Conservation (phyloP, 2,113 vertebrate genomes). For the Indicator maculatus region DNA sequence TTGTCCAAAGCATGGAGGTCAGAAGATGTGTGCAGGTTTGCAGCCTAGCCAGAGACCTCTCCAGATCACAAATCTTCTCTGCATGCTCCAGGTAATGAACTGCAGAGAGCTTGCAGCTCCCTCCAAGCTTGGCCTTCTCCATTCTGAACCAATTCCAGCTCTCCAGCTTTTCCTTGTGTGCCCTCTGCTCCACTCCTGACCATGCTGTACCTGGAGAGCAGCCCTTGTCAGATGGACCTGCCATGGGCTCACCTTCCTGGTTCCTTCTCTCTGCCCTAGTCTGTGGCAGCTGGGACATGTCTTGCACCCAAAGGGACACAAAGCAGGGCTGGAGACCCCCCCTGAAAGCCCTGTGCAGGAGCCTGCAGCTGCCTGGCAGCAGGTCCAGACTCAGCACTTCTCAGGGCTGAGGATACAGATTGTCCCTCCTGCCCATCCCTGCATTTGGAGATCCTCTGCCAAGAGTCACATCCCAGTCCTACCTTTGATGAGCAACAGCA, state of each 20-base stretch:
- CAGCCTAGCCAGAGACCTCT: background rate
- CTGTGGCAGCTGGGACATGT: background rate
- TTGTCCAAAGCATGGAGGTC: background rate
- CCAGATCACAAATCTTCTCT: background rate
- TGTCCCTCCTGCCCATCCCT: background rate
- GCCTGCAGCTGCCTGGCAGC: background rate
- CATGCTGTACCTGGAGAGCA: background rate
- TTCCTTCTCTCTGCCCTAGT: background rate
- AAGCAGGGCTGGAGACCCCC: background rate
- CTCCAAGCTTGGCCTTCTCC: background rate
- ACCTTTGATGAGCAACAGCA: constrained; percentile 3
- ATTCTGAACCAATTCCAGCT: background rate
- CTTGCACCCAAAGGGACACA: background rate
- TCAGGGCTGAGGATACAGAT: background rate
- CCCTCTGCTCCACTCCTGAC: background rate
- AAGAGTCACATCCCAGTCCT: background rate
- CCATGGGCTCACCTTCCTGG: accelerated
- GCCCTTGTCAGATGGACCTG: background rate
- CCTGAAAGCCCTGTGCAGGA: background rate
- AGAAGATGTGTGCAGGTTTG: background rate
- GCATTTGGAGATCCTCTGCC: background rate
- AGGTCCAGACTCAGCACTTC: background rate
- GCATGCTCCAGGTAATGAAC: background rate
- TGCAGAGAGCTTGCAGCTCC: background rate
- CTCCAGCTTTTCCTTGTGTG: background rate